Percentiles rank a stretch among this genome's conserved stretches.
These are phyloP conservation scores for Paracanthobrama guichenoti DNA, from an alignment of 2,113 vertebrate species.

Conservation along the genomic window DNA sequence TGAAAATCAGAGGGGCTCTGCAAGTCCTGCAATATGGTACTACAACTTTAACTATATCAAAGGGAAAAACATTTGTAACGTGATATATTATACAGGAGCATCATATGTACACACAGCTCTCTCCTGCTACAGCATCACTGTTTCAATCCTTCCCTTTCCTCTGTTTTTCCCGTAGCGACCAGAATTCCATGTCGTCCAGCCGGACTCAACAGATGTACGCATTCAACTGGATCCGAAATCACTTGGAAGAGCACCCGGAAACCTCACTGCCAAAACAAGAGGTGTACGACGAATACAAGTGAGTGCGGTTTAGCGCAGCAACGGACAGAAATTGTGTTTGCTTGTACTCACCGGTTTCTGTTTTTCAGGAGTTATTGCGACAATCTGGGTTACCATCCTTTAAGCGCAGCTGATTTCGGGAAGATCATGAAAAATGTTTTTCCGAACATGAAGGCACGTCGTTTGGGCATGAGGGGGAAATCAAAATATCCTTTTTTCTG, in stretches of 20 bases:
- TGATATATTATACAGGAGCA: slow-evolving; percentile 33
- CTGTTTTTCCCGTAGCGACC: slow-evolving; percentile 79
- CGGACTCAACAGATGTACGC: slow-evolving; percentile 98
- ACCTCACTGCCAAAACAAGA: slow-evolving; percentile 99
- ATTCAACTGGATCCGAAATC: slow-evolving; percentile 98
- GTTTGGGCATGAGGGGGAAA: slow-evolving; percentile 97
- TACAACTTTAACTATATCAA: slow-evolving; percentile 70
- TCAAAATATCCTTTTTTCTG: slow-evolving; percentile 99
- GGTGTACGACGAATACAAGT: slow-evolving; percentile 99
- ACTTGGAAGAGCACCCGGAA: slow-evolving; percentile 97
- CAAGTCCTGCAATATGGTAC: slow-evolving; percentile 78
- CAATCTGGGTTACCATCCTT: slow-evolving; percentile 98
- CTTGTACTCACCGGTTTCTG: neutral
- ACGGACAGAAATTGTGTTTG: neutral
- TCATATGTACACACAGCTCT: slow-evolving; percentile 8
- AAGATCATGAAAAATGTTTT: slow-evolving; percentile 99
- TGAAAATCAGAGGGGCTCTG: slow-evolving; percentile 77
- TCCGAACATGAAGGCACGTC: slow-evolving; percentile 99
- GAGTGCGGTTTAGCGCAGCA: slow-evolving; percentile 65
- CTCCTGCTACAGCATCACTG: neutral
- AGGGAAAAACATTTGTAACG: slow-evolving; percentile 55
- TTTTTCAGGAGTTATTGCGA: slow-evolving; percentile 97
- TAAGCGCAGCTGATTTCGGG: slow-evolving; percentile 99
- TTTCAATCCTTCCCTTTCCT: neutral
- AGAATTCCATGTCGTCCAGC: slow-evolving; percentile 96